Percentiles rank a stretch among this genome's conserved stretches.
Evolutionary conservation across 2,113 vertebrate genomes (phyloP).

Genomic region (Micromys minutus): DNA sequence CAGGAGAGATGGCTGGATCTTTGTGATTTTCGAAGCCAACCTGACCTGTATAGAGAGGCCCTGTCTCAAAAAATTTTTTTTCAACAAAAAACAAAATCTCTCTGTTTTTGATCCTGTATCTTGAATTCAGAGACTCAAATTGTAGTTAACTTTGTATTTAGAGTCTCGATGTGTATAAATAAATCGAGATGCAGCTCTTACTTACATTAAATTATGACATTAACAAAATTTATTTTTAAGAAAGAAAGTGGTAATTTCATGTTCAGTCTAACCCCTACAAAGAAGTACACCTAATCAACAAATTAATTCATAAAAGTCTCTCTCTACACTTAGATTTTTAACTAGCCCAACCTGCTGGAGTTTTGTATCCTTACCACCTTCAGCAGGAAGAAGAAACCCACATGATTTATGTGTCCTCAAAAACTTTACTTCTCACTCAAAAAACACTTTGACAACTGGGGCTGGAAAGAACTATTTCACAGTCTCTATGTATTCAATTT

Average conservation of each 20-base stretch:
- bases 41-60: neutral
- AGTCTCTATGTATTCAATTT: neutral
- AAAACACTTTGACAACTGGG: neutral
- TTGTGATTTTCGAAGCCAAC: neutral
- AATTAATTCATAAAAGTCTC: neutral
- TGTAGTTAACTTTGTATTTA: neutral
- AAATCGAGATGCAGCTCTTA: neutral
- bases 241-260: conserved; percentile 10
- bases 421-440: conserved; percentile 13
- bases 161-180: neutral
- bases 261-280: neutral
- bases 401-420: neutral
- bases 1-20: neutral
- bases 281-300: neutral
- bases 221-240: neutral
- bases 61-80: neutral
- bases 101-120: neutral
- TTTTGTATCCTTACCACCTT: neutral
- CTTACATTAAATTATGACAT: neutral
- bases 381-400: neutral
- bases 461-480: neutral
- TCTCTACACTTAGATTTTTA: neutral
- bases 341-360: neutral
- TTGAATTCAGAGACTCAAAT: neutral
- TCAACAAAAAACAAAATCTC: conserved; percentile 31